These are phyloP conservation scores for Mandrillus leucophaeus DNA, from an alignment of 2,113 vertebrate species.

Conservation along the genomic window DNA sequence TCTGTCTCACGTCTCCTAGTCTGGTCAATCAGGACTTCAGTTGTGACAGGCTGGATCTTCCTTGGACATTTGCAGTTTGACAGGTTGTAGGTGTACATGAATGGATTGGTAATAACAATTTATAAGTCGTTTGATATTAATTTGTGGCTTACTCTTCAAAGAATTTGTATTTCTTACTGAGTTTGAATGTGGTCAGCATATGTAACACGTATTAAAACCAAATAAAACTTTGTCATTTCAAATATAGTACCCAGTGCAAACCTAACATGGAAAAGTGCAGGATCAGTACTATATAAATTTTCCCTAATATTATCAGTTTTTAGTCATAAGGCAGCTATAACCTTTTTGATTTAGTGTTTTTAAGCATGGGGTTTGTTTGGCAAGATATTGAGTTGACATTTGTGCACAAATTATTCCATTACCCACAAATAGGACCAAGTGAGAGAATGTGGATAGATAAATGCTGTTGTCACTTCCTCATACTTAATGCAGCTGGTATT, in stretches of 20 bases:
- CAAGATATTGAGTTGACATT: background rate
- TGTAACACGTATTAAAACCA: background rate
- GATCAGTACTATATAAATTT: background rate
- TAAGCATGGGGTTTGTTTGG: background rate
- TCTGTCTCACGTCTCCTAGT: background rate
- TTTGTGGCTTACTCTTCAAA: slow-evolving; percentile 27
- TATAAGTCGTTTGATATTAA: background rate
- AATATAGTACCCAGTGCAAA: background rate
- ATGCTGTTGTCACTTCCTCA: background rate
- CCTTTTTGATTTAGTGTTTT: background rate
- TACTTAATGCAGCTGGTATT: background rate
- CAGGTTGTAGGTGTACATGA: background rate
- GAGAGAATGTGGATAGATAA: background rate
- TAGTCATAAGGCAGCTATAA: background rate
- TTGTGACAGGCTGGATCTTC: background rate
- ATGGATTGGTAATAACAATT: background rate
- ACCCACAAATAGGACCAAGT: background rate
- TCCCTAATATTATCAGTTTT: background rate
- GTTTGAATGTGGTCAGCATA: background rate
- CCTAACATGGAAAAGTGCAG: background rate
- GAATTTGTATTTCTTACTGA: background rate
- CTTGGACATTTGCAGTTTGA: background rate
- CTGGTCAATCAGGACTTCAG: background rate
- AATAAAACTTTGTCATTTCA: background rate
- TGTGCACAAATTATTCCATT: background rate